Conservation (phyloP, 1,140 invertebrate genomes). For the Leptopilina boulardi region DNA sequence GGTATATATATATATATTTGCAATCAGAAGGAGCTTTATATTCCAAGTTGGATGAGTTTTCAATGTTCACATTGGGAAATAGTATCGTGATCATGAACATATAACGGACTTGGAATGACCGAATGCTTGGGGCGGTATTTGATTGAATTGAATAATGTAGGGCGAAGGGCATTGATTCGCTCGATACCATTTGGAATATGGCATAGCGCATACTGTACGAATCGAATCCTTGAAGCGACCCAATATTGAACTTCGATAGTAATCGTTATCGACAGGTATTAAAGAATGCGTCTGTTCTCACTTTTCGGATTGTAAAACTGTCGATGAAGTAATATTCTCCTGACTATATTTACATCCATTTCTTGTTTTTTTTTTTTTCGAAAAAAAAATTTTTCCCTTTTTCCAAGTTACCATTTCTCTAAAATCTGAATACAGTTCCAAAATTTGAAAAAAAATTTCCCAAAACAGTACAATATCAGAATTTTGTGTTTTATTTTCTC, state of each 20-base stretch:
- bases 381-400: too few species aligned
- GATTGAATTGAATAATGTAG: constrained; percentile 68
- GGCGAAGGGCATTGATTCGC: constrained; percentile 67
- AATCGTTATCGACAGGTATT: constrained; percentile 18
- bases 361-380: not conserved
- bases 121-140: constrained; percentile 63
- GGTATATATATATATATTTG: not conserved
- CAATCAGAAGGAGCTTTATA: not conserved
- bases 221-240: constrained; percentile 37
- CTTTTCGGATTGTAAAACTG: constrained; percentile 17
- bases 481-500: too few species aligned
- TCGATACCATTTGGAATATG: constrained; percentile 57
- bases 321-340: not conserved
- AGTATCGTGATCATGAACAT: constrained; percentile 3
- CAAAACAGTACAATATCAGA: too few species aligned
- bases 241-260: constrained; percentile 9
- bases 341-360: not conserved
- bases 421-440: too few species aligned
- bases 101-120: constrained; percentile 52
- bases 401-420: too few species aligned
- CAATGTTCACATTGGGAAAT: not conserved
- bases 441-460: too few species aligned
- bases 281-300: constrained; percentile 18
- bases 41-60: not conserved
- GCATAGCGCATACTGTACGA: not conserved